A percentile compares a stretch with the other conserved stretches of the same genome.
Conservation (phyloP, 1,140 invertebrate species). For the Bilobella aurantiaca region DNA sequence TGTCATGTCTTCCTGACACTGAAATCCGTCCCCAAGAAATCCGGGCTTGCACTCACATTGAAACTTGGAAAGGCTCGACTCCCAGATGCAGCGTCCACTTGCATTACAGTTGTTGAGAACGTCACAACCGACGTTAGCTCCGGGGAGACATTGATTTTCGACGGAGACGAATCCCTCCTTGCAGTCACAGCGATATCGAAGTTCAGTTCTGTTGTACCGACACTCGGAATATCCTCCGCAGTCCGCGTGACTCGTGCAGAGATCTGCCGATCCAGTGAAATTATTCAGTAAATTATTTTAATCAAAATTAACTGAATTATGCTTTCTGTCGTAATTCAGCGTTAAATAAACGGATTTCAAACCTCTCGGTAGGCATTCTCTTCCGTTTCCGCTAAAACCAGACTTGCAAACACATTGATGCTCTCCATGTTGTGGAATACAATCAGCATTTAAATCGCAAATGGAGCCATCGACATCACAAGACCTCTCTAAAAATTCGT, state of each 20-base stretch:
- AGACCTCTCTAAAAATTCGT: neutral
- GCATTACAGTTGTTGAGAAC: constrained; percentile 45
- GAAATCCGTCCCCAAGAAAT: constrained; percentile 41
- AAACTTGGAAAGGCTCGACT: constrained; percentile 46
- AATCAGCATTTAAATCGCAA: constrained; percentile 64
- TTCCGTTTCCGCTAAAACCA: constrained; percentile 70
- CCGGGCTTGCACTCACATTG: constrained; percentile 53
- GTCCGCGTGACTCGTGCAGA: constrained; percentile 56
- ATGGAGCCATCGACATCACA: constrained; percentile 47
- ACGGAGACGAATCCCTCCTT: constrained; percentile 46
- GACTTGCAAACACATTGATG: constrained; percentile 64
- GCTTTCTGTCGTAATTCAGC: neutral
- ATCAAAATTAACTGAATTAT: neutral
- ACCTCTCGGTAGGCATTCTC: constrained; percentile 23
- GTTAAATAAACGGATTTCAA: neutral
- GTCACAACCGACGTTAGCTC: constrained; percentile 44
- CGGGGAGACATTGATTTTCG: constrained; percentile 50
- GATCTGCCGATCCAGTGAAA: constrained; percentile 42
- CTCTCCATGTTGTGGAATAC: constrained; percentile 52
- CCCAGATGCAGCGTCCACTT: constrained; percentile 52
- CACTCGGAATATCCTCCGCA: constrained; percentile 70
- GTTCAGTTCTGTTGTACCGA: constrained; percentile 46
- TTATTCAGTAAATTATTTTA: no score
- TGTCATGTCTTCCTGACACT: constrained; percentile 46
- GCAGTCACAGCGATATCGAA: constrained; percentile 59